Evolutionary conservation across 1,140 invertebrate species (phyloP).

Genomic region (Alviniconcha marisindica): DNA sequence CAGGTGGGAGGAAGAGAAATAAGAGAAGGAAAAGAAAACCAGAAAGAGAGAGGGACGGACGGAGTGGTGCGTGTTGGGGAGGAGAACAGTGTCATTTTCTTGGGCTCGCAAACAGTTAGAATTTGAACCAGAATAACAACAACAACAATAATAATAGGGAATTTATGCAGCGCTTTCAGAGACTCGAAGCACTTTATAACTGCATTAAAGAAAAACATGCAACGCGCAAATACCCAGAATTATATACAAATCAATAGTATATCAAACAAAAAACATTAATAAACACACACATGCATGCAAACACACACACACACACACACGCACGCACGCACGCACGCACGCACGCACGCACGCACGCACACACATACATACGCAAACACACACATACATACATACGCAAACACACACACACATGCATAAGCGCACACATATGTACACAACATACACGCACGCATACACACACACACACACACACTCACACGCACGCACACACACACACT

Average conservation of each 20-base stretch:
- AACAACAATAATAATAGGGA: too few species aligned
- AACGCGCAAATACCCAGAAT: background rate
- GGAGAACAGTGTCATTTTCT: too few species aligned
- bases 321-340: constrained; percentile 1
- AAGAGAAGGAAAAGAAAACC: too few species aligned
- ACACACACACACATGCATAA: background rate
- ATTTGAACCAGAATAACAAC: too few species aligned
- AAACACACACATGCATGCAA: background rate
- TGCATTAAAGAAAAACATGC: background rate
- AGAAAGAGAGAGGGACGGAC: too few species aligned
- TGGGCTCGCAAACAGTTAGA: too few species aligned
- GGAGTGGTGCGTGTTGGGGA: too few species aligned
- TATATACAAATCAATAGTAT: background rate
- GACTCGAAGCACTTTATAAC: background rate
- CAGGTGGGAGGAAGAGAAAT: too few species aligned
- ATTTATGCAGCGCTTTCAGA: background rate
- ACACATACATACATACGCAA: background rate
- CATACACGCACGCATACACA: background rate
- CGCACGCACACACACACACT: background rate
- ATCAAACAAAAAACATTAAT: background rate
- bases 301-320: background rate
- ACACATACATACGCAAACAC: background rate
- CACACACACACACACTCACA: background rate
- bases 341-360: background rate
- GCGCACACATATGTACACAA: background rate